A percentile compares a stretch with the other conserved stretches of the same genome.
Evolutionary conservation across 2,113 vertebrate genomes (phyloP).

Genomic region (Terrapene triunguis): DNA sequence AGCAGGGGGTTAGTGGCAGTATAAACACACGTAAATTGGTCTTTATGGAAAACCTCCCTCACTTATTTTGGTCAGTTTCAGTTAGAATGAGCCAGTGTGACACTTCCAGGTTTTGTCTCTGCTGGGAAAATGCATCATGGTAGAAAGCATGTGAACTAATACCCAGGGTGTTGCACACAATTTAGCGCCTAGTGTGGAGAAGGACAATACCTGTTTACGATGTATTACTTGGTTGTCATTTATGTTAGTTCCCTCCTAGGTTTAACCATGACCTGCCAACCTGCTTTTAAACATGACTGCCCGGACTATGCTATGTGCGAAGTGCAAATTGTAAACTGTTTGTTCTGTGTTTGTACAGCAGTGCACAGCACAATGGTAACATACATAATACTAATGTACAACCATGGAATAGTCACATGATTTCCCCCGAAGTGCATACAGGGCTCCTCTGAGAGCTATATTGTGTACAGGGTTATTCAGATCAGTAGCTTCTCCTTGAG

Average conservation of each 20-base stretch:
- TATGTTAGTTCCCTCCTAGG: background rate
- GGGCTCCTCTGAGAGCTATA: background rate
- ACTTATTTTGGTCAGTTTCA: conserved; percentile 10
- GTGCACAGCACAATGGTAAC: background rate
- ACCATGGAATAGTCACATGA: no score
- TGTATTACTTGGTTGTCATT: background rate
- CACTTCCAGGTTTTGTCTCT: no score
- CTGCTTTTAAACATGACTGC: background rate
- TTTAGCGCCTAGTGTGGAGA: fast-evolving
- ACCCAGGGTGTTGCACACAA: fast-evolving
- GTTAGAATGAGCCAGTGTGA: background rate
- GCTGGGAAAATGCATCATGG: background rate
- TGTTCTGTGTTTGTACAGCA: background rate
- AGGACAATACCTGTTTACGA: background rate
- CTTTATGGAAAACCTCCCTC: conserved; percentile 6
- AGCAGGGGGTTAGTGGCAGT: background rate
- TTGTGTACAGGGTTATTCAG: background rate
- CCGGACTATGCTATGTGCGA: fast-evolving
- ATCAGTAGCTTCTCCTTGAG: background rate
- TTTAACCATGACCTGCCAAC: background rate
- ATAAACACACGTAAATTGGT: conserved; percentile 16
- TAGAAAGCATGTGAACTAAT: background rate
- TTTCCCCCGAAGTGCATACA: background rate
- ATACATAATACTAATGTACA: background rate
- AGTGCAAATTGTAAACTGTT: background rate